Base-by-base conservation (phyloP, 2,113 vertebrate genomes). In the Pterocles gutturalis region DNA sequence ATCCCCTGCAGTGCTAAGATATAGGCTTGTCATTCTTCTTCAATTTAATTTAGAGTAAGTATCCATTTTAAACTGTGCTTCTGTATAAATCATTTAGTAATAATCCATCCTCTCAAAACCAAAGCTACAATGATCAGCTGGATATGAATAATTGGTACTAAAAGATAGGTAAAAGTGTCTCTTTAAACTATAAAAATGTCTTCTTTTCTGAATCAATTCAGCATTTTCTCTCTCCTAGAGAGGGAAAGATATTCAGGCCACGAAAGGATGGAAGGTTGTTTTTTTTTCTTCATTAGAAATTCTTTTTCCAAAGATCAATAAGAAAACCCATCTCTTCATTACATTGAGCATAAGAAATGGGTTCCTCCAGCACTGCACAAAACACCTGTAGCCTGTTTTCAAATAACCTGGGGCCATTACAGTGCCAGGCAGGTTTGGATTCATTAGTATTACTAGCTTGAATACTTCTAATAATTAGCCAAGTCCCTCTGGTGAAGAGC, bases 211-310 rank as follows among this genome's bases (percentile, higher is more conserved):
- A 76, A 80, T 73, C 62, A 90, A 5, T 51, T 55, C 71, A 66
- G 15, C 41, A 60, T 38, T 87, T 92, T 86, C 66, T 55, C 58
- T 75, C 25, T 57, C 43, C 43, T 41, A 57, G 53, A 81, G 66
- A 51, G 22, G 24, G 41, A 49, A 73, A 7, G 22, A 24, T 87
- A 13, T 55, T 48, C 22, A 72, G 38, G 48, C 82, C 31, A 25
- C 2, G 13, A 73, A 89, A 53, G 20, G 62, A 62, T n/a, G 48
- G 91, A 94, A 88, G 62, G 48, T 66, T 75, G n/a, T 95, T 92
- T 89, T 70, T 89, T 93, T 90, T 70, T 89, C 92, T 90, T 84
- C 91, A 86, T 92, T 96, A 75, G 65, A 91, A 88, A 55, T 66
- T 73, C 11, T 48, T 84, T 94, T 93, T 69, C 48, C 26, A 17